These are phyloP conservation scores for Cataglyphis albicans DNA, from an alignment of 2,888 invertebrate species.

Conservation along the genomic window DNA sequence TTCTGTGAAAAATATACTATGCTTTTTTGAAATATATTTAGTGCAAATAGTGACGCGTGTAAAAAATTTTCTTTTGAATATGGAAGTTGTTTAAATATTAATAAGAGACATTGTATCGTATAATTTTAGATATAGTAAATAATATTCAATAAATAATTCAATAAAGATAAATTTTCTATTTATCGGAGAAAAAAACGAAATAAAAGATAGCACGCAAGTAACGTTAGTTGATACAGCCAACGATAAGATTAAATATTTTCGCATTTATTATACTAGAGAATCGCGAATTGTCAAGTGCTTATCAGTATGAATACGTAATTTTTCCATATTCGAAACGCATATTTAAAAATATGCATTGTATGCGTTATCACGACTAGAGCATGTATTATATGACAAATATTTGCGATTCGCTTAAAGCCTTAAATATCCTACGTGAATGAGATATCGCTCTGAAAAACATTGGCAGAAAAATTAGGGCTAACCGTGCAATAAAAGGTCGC, in stretches of 20 bases:
- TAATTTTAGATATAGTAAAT: conserved; percentile 9
- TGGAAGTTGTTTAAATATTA: not conserved
- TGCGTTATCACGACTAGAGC: conserved; percentile 16
- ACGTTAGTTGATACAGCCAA: conserved; percentile 15
- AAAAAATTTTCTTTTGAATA: conserved; percentile 5
- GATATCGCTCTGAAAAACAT: not conserved
- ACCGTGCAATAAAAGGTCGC: not conserved
- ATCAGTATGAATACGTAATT: conserved; percentile 51
- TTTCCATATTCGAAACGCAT: conserved; percentile 6
- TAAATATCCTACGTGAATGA: conserved; percentile 20
- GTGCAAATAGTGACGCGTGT: not conserved
- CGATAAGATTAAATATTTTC: conserved; percentile 57
- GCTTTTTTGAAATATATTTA: not conserved
- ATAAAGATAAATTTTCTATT: conserved; percentile 8
- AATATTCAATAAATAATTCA: not conserved
- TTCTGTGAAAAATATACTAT: not conserved
- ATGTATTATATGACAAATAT: conserved; percentile 25
- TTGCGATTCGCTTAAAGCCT: not conserved
- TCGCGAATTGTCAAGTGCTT: conserved; percentile 14
- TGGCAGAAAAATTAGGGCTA: not conserved
- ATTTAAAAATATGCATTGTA: conserved; percentile 34
- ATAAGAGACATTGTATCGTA: not conserved
- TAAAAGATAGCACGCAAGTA: not conserved
- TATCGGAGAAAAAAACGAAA: not conserved
- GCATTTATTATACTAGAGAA: conserved; percentile 27